Conservation (phyloP, 64 coral and sea anemone genomes). For the Platygyra sinensis region DNA sequence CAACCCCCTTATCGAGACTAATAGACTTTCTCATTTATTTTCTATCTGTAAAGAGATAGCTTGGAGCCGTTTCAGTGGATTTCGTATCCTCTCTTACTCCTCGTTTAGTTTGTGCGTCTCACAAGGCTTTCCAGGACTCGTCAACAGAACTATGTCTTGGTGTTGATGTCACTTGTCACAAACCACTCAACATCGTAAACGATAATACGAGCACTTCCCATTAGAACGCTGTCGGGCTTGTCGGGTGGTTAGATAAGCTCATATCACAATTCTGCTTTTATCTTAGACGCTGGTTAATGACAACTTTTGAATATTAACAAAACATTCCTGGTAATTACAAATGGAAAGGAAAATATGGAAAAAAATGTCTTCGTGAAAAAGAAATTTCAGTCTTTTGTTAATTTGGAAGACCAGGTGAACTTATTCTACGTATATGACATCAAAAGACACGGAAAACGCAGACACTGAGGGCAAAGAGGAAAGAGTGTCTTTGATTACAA, state of each 20-base stretch:
- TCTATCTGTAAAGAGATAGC: too few species aligned
- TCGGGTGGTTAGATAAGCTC: constrained; percentile 29
- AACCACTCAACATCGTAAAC: constrained; percentile 3
- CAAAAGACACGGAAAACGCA: too few species aligned
- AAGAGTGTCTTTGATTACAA: not conserved
- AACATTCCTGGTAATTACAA: not conserved
- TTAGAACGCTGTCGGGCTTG: not conserved
- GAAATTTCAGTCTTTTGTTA: not conserved
- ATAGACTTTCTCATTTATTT: too few species aligned
- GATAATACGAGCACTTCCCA: constrained; percentile 12
- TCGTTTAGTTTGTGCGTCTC: not conserved
- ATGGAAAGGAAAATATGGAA: not conserved
- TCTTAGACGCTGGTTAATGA: not conserved
- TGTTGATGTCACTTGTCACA: not conserved
- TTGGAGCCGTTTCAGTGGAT: not conserved
- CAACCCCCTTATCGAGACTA: too few species aligned
- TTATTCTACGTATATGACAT: too few species aligned
- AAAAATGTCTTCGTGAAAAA: not conserved
- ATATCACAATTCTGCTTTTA: not conserved
- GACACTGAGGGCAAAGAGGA: not conserved
- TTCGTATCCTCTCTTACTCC: not conserved
- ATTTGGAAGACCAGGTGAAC: too few species aligned
- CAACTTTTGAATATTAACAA: not conserved
- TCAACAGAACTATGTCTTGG: not conserved
- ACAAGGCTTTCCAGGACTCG: not conserved